Percentiles rank a stretch among this genome's conserved stretches.
These are phyloP conservation scores for Saguinus imperator DNA, from an alignment of 2,113 vertebrate species.

Conservation along the genomic window DNA sequence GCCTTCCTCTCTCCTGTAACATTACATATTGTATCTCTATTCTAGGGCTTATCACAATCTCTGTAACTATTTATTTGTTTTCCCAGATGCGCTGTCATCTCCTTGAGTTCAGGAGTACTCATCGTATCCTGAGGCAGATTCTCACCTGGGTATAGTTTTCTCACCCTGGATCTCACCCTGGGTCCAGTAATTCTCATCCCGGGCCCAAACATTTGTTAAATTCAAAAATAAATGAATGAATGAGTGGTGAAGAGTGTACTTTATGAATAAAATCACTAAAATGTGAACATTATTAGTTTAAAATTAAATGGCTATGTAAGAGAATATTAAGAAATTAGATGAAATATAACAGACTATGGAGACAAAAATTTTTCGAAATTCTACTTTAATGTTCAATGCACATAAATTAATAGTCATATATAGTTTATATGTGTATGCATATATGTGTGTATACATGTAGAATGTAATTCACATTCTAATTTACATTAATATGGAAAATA, in stretches of 20 bases:
- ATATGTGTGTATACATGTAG: not conserved
- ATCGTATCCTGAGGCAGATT: not conserved
- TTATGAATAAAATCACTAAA: not conserved
- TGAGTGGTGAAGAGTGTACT: not conserved
- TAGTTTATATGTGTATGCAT: not conserved
- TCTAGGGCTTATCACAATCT: slow-evolving; percentile 16
- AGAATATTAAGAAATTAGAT: not conserved
- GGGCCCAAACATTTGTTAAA: not conserved
- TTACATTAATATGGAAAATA: not conserved
- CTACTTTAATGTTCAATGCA: not conserved
- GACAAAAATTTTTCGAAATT: not conserved
- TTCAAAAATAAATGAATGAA: not conserved
- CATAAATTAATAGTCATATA: not conserved
- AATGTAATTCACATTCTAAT: not conserved
- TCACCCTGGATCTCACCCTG: not conserved
- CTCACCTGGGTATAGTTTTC: not conserved
- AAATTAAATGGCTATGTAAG: not conserved
- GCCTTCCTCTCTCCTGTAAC: not conserved
- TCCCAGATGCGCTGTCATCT: not conserved
- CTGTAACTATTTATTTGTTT: not conserved
- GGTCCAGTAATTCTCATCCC: not conserved
- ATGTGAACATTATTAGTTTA: not conserved
- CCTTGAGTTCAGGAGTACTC: not conserved
- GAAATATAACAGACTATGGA: not conserved
- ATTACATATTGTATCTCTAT: not conserved